phyloP scores from a whole-genome alignment of 2,113 vertebrate genomes.

The Oophaga pumilio region DNA sequence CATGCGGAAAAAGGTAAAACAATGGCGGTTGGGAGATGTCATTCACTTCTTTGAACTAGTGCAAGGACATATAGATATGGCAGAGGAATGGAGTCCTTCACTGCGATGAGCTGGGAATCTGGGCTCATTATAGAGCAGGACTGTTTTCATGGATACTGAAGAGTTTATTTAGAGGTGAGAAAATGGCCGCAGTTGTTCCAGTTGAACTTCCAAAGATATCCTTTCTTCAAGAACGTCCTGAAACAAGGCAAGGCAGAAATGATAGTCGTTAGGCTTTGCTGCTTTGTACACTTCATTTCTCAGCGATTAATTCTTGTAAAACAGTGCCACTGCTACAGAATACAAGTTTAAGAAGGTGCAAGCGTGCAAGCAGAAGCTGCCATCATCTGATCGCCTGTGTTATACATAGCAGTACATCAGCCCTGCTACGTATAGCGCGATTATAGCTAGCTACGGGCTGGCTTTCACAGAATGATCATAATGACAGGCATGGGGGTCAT shows the following conservation, averaged over 20 bases:
- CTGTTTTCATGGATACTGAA: conserved; percentile 78
- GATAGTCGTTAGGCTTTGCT: not conserved
- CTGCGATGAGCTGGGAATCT: conserved; percentile 63
- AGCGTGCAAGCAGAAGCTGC: too few relatives aligned
- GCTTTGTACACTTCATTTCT: not conserved
- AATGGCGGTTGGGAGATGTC: not conserved
- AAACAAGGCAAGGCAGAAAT: conserved; percentile 62
- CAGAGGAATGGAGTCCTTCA: conserved; percentile 76
- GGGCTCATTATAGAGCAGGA: conserved; percentile 55
- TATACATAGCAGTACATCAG: too few relatives aligned
- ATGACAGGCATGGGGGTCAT: too few relatives aligned
- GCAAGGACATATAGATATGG: conserved; percentile 68
- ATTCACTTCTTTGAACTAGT: not conserved
- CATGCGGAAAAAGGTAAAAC: not conserved
- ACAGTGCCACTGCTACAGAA: too few relatives aligned
- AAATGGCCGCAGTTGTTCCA: conserved; percentile 98
- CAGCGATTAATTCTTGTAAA: too few relatives aligned
- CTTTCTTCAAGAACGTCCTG: conserved; percentile 98
- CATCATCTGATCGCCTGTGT: too few relatives aligned
- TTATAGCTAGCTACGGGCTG: too few relatives aligned
- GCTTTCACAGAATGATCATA: too few relatives aligned
- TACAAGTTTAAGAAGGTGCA: too few relatives aligned
- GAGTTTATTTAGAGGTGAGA: conserved; percentile 91
- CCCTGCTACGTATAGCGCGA: too few relatives aligned
- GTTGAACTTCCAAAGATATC: conserved; percentile 98